phyloP scores from a whole-genome alignment of 2,113 vertebrate species.

The Origma solitaria region DNA sequence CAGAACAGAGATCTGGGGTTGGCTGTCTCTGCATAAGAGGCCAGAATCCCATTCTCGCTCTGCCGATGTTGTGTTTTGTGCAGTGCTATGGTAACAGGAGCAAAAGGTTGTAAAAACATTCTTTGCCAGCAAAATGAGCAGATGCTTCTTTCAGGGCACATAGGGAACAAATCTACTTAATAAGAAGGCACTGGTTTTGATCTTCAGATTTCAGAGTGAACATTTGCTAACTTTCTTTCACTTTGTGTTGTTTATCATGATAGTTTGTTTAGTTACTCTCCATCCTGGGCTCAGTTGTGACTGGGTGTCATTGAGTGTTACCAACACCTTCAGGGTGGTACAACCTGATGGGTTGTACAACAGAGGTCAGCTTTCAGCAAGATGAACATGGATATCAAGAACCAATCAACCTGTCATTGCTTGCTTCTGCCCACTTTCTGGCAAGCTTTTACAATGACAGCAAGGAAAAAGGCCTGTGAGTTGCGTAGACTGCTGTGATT shows the following conservation, averaged over 20 bases:
- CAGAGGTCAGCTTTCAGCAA: neutral
- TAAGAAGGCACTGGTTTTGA: neutral
- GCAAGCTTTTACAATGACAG: neutral
- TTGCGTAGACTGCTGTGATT: neutral
- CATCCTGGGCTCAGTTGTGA: neutral
- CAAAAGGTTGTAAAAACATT: neutral
- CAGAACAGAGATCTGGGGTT: neutral
- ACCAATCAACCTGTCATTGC: neutral
- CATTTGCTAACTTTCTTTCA: neutral
- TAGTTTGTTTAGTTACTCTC: neutral
- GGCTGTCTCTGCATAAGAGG: neutral
- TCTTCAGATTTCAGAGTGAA: neutral
- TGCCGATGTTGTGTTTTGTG: neutral
- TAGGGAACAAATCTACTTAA: neutral
- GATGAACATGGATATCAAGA: neutral
- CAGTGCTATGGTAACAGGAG: neutral
- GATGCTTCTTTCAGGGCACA: neutral
- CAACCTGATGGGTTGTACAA: neutral
- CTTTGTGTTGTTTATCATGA: neutral
- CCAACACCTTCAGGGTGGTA: neutral
- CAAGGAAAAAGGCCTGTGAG: neutral
- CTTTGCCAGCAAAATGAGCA: neutral
- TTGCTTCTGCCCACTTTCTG: neutral
- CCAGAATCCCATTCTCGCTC: neutral
- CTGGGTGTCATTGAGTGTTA: neutral